Base-by-base conservation (phyloP, 2,888 invertebrate species). In the Loripinus fragilis region DNA sequence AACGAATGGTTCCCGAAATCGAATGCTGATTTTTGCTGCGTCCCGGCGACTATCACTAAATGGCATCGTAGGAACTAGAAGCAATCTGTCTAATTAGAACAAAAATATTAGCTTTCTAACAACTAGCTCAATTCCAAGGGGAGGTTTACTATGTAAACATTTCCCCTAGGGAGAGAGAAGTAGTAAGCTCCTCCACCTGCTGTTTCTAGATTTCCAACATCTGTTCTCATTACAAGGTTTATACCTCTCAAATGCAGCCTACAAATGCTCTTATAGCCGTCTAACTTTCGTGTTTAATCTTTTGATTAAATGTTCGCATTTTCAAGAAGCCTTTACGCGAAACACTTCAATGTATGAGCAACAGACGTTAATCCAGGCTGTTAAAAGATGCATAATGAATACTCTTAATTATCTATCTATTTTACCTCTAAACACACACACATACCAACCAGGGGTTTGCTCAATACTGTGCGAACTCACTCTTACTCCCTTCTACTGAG, bases 121-220 rank as follows among this genome's bases (percentile, higher is more conserved):
- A 73, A 75, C 64, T 71, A 70, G 45, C 66, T 64, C 69, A 74
- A 74, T 66, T 70, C 41, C 50, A 73, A 71, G 66, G 78, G 52
- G 76, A 78, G 73, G 75, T 78, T 78, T 80, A 75, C 79, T 67
- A 64, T 65, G 75, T 82, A 82, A 77, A 79, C 70, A 79, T 74
- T 71, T 79, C 73, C 75, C 55, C 45, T 33, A 50, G 76, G 72
- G 74, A 60, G 68, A 60, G 68, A 72, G 71, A 71, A 76, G 69
- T 74, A 66, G 72, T 68, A 71, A 71, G 82, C 69, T 66, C 30
- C 64, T 82, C 73, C 82, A 82, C 82, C 82, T 82, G 82, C 82
- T 79, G 79, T 69, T 71, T 74, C 70, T 66, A 66, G 74, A 65
- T 77, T 50, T 25, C 35, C 71, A 78, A 76, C 81, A 81, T 81